Conservation (phyloP, 2,888 invertebrate species). For the Netelia virgata region DNA sequence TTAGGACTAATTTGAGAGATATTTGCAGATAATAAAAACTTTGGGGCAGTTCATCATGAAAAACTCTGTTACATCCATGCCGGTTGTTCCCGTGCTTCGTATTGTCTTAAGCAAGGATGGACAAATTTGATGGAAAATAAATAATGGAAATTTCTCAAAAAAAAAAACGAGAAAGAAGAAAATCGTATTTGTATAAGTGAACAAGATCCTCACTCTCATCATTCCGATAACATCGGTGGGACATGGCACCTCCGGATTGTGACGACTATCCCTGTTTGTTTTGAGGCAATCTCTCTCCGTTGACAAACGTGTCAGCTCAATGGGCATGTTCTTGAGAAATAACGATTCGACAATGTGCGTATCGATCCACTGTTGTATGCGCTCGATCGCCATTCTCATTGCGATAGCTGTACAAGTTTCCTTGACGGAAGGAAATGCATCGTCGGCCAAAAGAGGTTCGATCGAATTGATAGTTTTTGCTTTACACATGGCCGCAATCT, state of each 20-base stretch:
- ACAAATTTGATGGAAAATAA: neutral
- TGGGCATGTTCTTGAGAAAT: slow-evolving; percentile 79
- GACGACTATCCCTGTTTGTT: slow-evolving; percentile 65
- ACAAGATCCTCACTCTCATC: slow-evolving; percentile 75
- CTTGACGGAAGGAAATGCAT: slow-evolving; percentile 85
- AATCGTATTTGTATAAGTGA: slow-evolving; percentile 5
- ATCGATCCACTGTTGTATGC: slow-evolving; percentile 87
- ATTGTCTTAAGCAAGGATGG: too few species aligned
- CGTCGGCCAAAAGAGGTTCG: slow-evolving; percentile 86
- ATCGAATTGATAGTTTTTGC: slow-evolving; percentile 78
- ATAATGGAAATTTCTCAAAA: neutral
- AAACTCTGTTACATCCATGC: too few species aligned
- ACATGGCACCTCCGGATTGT: slow-evolving; percentile 75
- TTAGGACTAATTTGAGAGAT: too few species aligned
- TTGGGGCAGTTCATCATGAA: too few species aligned
- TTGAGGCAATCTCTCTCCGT: slow-evolving; percentile 53
- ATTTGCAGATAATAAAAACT: too few species aligned
- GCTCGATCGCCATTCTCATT: slow-evolving; percentile 85
- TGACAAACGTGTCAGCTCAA: slow-evolving; percentile 36
- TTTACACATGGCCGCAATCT: slow-evolving; percentile 77
- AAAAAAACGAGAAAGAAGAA: neutral
- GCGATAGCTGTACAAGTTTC: slow-evolving; percentile 86
- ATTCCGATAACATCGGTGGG: slow-evolving; percentile 76
- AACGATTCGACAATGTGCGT: slow-evolving; percentile 83
- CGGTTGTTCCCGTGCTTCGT: too few species aligned